Evolutionary conservation across 2,113 vertebrate species (phyloP).

Genomic region (Cromileptes altivelis): DNA sequence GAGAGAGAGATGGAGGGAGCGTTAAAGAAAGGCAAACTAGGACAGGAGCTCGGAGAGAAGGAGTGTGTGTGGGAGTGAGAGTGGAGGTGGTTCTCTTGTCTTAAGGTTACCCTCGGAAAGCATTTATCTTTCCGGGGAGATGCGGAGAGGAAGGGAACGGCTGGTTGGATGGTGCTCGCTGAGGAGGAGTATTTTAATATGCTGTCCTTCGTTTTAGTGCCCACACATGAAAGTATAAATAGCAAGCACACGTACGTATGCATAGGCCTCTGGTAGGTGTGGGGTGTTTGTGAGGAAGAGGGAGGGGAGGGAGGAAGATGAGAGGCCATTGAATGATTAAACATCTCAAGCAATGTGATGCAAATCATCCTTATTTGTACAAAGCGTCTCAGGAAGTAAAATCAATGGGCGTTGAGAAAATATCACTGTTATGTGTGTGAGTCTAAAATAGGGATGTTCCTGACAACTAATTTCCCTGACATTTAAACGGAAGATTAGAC

Average conservation of each 20-base stretch:
- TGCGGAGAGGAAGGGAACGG: constrained; percentile 58
- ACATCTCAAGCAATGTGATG: constrained; percentile 57
- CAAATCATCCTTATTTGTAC: constrained; percentile 44
- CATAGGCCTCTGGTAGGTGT: constrained; percentile 66
- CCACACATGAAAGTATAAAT: constrained; percentile 81
- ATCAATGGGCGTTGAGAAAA: neutral
- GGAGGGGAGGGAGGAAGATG: constrained; percentile 37
- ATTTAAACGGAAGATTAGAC: no score
- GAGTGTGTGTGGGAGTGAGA: constrained; percentile 66
- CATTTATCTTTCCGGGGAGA: constrained; percentile 72
- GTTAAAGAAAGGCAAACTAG: constrained; percentile 67
- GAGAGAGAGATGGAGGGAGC: constrained; percentile 67
- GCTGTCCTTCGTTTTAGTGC: constrained; percentile 76
- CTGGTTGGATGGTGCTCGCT: constrained; percentile 55
- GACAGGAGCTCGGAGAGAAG: constrained; percentile 65
- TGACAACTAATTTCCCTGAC: no score
- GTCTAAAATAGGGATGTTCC: neutral
- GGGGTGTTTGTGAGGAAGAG: constrained; percentile 48
- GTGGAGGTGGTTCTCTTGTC: constrained; percentile 82
- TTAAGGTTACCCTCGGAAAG: constrained; percentile 79
- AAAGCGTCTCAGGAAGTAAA: neutral
- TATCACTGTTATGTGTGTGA: neutral
- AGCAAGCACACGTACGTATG: constrained; percentile 61
- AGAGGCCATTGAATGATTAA: constrained; percentile 68
- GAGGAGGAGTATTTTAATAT: constrained; percentile 81